Conservation (phyloP, 2,888 invertebrate genomes). For the Machimus atricapillus region DNA sequence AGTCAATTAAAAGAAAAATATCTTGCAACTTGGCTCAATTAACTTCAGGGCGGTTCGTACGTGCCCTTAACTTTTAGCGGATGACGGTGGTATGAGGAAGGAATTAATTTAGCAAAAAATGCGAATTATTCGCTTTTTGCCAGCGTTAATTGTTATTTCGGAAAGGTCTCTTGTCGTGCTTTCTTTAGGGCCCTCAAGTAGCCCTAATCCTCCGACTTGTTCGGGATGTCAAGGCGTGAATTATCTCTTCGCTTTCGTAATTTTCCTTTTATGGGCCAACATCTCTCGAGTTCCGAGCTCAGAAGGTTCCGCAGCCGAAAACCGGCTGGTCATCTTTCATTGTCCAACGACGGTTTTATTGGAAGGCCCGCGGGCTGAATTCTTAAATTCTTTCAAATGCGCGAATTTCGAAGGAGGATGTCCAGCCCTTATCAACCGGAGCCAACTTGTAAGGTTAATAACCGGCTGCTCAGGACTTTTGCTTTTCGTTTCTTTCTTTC, state of each 20-base stretch:
- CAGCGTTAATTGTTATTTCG: not conserved
- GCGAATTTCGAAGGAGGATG: not conserved
- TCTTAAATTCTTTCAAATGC: not conserved
- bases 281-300: not conserved
- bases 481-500: not conserved
- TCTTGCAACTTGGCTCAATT: not conserved
- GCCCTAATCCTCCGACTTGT: not conserved
- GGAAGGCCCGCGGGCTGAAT: not conserved
- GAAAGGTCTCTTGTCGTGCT: not conserved
- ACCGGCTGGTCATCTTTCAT: not conserved
- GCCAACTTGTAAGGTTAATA: not conserved
- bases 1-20: not conserved
- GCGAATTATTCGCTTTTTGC: not conserved
- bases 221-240: not conserved
- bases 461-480: not conserved
- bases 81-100: not conserved
- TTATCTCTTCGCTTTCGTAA: not conserved
- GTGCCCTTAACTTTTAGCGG: not conserved
- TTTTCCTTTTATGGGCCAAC: not conserved
- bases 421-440: not conserved
- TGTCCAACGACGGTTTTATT: not conserved
- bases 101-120: not conserved
- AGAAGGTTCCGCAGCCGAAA: not conserved
- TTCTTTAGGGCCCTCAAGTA: not conserved
- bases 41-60: not conserved